Evolutionary conservation across 2,797 vertebrate genomes (phyloP).

Genomic region (Trichosurus vulpecula): DNA sequence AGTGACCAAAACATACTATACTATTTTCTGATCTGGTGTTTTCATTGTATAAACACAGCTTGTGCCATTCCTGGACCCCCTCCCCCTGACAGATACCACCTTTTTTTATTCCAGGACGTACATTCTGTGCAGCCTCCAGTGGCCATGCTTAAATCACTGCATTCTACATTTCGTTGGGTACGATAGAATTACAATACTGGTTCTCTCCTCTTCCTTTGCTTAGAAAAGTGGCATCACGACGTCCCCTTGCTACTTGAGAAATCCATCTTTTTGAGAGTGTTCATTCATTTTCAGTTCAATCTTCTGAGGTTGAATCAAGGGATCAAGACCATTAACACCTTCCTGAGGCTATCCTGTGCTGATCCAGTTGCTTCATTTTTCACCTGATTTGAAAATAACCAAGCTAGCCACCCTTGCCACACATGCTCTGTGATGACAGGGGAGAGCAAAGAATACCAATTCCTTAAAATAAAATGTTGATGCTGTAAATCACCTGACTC

Average conservation of each 20-base stretch:
- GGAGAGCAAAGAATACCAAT: not conserved
- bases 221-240: not conserved
- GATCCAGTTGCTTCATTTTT: slow-evolving; percentile 1
- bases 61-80: not conserved
- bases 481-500: not conserved
- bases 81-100: not conserved
- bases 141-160: not conserved
- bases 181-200: slow-evolving; percentile 54
- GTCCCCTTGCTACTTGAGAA: slow-evolving; percentile 26
- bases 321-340: not conserved
- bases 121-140: not conserved
- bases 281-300: slow-evolving; percentile 48
- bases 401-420: not conserved
- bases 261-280: slow-evolving; percentile 8
- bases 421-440: fast-evolving
- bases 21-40: not conserved
- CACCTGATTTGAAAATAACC: not conserved
- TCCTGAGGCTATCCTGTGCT: not conserved
- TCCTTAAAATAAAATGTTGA: not conserved
- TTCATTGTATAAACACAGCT: slow-evolving; percentile 31
- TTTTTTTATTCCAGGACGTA: slow-evolving; percentile 13
- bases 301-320: slow-evolving; percentile 9
- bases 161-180: not conserved
- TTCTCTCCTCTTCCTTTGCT: not conserved
- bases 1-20: not conserved